phyloP scores from a whole-genome alignment of 2,888 invertebrate genomes.

The Ptycholaimellus sp. region DNA sequence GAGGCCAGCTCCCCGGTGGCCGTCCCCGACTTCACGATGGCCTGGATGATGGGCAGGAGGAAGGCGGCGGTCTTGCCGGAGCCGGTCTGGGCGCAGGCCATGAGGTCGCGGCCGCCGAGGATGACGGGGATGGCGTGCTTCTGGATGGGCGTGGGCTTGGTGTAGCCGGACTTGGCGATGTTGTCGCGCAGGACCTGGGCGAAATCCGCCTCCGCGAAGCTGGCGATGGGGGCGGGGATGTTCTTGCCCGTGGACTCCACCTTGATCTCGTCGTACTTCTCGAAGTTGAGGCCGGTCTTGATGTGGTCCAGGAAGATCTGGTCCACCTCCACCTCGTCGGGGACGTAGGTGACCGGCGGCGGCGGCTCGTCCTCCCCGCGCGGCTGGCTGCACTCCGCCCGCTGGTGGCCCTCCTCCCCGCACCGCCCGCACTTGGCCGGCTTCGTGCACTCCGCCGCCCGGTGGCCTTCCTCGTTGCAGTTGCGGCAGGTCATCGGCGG shows the following conservation, averaged over 20 bases:
- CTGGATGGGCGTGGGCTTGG: slow-evolving; percentile 73
- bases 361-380: background rate
- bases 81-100: slow-evolving; percentile 94
- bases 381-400: slow-evolving; percentile 9
- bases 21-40: background rate
- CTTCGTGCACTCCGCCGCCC: slow-evolving; percentile 9
- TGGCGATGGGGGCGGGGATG: slow-evolving; percentile 62
- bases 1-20: background rate
- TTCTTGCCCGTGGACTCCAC: slow-evolving; percentile 76
- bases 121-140: slow-evolving; percentile 67
- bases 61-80: slow-evolving; percentile 59
- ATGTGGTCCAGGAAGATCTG: slow-evolving; percentile 28
- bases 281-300: slow-evolving; percentile 27
- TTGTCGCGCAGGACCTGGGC: too few species aligned
- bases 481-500: slow-evolving; percentile 12
- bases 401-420: slow-evolving; percentile 9
- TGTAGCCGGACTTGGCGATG: slow-evolving; percentile 50
- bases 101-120: slow-evolving; percentile 53
- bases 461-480: slow-evolving; percentile 11
- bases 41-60: slow-evolving; percentile 12
- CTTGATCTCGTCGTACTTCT: slow-evolving; percentile 10
- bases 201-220: too few species aligned
- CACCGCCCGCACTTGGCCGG: slow-evolving; percentile 5
- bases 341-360: background rate
- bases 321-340: background rate